Evolutionary conservation across 2,888 invertebrate genomes (phyloP).

Genomic region (Drosophila anomalata): DNA sequence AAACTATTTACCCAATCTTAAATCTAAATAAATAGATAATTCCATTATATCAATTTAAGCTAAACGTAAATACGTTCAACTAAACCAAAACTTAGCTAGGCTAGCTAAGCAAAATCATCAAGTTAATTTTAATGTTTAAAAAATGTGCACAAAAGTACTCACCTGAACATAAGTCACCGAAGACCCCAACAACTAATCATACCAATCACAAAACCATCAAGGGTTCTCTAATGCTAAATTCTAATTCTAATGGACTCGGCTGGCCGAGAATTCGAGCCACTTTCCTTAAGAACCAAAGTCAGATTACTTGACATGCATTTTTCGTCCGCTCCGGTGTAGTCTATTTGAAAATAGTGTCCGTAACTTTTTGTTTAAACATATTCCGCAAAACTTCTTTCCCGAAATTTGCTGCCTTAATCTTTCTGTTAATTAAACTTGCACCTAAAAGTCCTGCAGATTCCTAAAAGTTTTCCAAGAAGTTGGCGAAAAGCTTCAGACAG

Average conservation of each 20-base stretch:
- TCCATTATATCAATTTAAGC: constrained; percentile 31
- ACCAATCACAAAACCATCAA: background rate
- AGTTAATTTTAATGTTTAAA: constrained; percentile 32
- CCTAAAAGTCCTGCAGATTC: background rate
- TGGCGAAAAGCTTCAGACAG: background rate
- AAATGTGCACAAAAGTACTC: constrained; percentile 1
- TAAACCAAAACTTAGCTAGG: constrained; percentile 35
- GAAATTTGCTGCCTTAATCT: background rate
- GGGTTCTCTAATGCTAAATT: constrained; percentile 2
- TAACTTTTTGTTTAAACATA: constrained; percentile 2
- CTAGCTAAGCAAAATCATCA: constrained; percentile 43
- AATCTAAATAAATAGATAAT: constrained; percentile 32
- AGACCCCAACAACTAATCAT: constrained; percentile 15
- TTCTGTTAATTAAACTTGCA: background rate
- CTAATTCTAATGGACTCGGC: constrained; percentile 15
- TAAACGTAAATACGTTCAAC: constrained; percentile 26
- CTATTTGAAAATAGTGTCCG: background rate
- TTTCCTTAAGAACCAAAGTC: constrained; percentile 5
- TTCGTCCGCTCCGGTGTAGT: background rate
- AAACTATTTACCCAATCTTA: constrained; percentile 25
- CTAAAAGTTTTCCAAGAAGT: background rate
- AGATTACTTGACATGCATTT: background rate
- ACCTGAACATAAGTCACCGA: constrained; percentile 6
- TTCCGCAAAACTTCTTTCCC: background rate
- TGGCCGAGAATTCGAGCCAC: constrained; percentile 6